Conservation (phyloP, 2,888 invertebrate genomes). For the Calliopum simillimum region DNA sequence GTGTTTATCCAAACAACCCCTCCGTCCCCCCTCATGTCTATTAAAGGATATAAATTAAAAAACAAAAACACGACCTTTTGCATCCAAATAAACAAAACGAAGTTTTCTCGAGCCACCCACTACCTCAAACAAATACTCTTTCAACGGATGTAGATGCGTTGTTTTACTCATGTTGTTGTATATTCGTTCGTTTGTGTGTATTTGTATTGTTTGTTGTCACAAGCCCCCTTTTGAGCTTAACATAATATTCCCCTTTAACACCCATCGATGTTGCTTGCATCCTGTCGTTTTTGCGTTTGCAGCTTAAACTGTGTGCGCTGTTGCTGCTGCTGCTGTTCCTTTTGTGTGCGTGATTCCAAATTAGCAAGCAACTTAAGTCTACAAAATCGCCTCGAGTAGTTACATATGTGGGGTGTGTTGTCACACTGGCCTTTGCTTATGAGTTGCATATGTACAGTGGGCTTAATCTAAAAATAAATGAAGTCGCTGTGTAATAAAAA, state of each 20-base stretch:
- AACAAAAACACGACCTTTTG: too few relatives aligned
- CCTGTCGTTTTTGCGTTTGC: not conserved
- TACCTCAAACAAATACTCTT: too few relatives aligned
- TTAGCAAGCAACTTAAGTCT: not conserved
- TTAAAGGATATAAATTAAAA: too few relatives aligned
- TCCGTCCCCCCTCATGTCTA: not conserved
- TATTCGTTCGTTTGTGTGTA: not conserved
- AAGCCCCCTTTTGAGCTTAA: slow-evolving; percentile 2
- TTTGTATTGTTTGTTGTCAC: not conserved
- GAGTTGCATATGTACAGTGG: too few relatives aligned
- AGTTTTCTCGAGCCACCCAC: too few relatives aligned
- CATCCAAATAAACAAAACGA: too few relatives aligned
- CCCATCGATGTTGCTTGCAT: slow-evolving; percentile 7
- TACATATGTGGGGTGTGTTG: not conserved
- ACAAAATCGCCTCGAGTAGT: slow-evolving; percentile 34
- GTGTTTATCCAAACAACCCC: not conserved
- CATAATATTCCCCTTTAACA: not conserved
- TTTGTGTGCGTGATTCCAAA: not conserved
- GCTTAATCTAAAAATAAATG: too few relatives aligned
- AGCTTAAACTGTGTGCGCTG: not conserved
- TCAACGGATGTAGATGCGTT: too few relatives aligned
- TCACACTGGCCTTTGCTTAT: not conserved
- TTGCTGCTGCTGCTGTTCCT: not conserved
- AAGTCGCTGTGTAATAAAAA: too few relatives aligned
- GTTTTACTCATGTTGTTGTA: too few relatives aligned